Percentiles rank a stretch among this genome's conserved stretches.
Evolutionary conservation across 2,888 invertebrate genomes (phyloP).

Genomic region (Lasioglossum calceatum): DNA sequence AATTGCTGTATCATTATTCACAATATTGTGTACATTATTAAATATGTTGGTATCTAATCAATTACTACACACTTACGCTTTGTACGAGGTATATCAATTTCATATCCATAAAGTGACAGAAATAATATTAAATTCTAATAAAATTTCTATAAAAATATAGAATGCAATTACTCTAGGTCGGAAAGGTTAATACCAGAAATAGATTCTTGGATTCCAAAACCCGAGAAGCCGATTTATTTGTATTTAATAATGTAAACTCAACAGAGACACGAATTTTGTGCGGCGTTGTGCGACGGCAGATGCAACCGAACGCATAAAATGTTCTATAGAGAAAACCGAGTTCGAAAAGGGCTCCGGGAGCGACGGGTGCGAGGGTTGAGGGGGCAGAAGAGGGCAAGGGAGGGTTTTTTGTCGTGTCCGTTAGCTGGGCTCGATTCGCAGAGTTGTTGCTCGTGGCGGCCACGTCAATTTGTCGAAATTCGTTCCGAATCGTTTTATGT

Average conservation of each 20-base stretch:
- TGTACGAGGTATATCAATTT: no score
- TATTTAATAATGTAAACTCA: neutral
- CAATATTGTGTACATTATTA: no score
- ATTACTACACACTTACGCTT: no score
- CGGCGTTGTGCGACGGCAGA: neutral
- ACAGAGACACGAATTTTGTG: neutral
- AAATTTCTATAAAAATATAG: no score
- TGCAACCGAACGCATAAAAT: constrained; percentile 1
- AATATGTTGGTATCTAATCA: no score
- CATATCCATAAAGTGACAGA: no score
- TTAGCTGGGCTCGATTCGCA: constrained; percentile 54
- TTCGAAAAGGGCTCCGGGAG: constrained; percentile 10
- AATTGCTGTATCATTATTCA: no score
- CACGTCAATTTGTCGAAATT: constrained; percentile 84
- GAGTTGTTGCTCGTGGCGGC: constrained; percentile 75
- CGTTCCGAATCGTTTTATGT: constrained; percentile 85
- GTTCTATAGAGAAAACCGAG: constrained; percentile 11
- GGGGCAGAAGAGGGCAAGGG: constrained; percentile 40
- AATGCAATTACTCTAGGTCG: no score
- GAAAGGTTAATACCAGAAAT: neutral
- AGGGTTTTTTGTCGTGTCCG: constrained; percentile 41
- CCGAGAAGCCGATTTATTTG: neutral
- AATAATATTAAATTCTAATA: no score
- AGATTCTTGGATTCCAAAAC: neutral
- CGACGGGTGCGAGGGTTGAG: neutral